Evolutionary conservation across 1,140 invertebrate genomes (phyloP), one percentile per base, ranked within the genome.

Genomic region (Lethrus apterus): DNA sequence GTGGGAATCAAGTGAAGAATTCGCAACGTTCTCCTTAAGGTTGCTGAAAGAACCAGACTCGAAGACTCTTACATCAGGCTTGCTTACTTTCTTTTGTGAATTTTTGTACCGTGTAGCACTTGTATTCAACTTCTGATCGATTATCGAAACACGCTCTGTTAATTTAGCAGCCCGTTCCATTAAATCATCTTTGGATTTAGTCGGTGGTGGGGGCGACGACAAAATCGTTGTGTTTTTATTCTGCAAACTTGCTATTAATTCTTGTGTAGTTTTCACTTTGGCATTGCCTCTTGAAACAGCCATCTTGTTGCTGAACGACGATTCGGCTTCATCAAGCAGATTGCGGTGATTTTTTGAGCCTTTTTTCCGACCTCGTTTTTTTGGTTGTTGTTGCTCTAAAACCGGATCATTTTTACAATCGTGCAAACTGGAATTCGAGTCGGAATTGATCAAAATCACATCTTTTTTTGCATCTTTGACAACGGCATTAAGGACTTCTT

Each of bases 231-330:
- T 53, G 52, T 73, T 76, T 38, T 78, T 71, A 45, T 80, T 82
- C 62, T 85, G 81, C 46, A 90, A 70, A 59, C 86, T 81, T 26
- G 83, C 84, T 41, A 90, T 73, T 13, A 91, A 63, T 62, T 91
- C 83, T 56, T 87, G 84, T 15, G 87, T 90, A 1, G 87, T 91
- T 72, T 89, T 90, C 1, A 90, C 75, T 71, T 88, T 79, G 48
- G 80, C 77, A 55, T 75, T 79, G 24, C 79, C 71, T 14, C 75
- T 72, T 29, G 78, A 73, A 52, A 76, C 75, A 23, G 76, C 78
- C 50, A 81, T 64, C 61, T 80, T 81, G 54, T 78, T 77, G 52
- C 78, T 79, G 21, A 82, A 66, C 0, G 57, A 61, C 7, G 58
- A 70, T 48, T 75, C 72, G 40, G 79, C 77, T 26, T 76, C 73